Evolutionary conservation across 2,888 invertebrate species (phyloP), one percentile per base, ranked within the genome.

Genomic region (Agriotes lineatus): DNA sequence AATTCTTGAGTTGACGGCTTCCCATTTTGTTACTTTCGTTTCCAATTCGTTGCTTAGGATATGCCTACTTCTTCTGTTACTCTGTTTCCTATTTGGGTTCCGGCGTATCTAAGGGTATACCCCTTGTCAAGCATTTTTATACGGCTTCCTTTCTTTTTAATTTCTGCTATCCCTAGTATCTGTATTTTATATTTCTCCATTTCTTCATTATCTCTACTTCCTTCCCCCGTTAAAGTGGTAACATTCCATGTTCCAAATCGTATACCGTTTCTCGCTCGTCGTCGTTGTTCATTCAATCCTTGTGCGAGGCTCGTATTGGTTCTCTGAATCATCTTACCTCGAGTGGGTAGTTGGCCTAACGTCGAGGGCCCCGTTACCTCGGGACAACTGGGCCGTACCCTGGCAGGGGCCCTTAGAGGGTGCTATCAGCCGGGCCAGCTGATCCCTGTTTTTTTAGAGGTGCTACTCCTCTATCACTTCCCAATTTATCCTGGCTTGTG

Each of bases 351-450:
- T n/a, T n/a, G n/a, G n/a, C n/a, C n/a, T n/a, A n/a, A n/a, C n/a
- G n/a, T n/a, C n/a, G n/a, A n/a, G 9, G 35, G 35, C 35, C 35
- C 35, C 9, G 35, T 35, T 35, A 3, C 35, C 35, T 35, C 35
- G 6, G 35, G 35, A 35, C 2, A 35, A 35, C 35, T 35, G 35
- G 6, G 12, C 39, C 12, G 39, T 39, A 6, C 39, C 39, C 5
- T 39, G 14, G 39, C 12, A n/a, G 39, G 39, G 39, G 39, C 39
- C 39, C 39, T 39, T 39, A 39, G 14, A n/a, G 39, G 39, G 39
- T 39, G 39, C 12, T 39, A 39, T 39, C 14, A 5, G 12, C 12
- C 39, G 39, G 39, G 12, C 14, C 39, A 39, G 39, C 14, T 39
- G 12, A 39, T 14, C 12, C 39, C n/a, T n/a, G n/a, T n/a, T n/a